These are phyloP conservation scores for Climacteris rufus DNA, from an alignment of 2,113 vertebrate species.

Conservation along the genomic window DNA sequence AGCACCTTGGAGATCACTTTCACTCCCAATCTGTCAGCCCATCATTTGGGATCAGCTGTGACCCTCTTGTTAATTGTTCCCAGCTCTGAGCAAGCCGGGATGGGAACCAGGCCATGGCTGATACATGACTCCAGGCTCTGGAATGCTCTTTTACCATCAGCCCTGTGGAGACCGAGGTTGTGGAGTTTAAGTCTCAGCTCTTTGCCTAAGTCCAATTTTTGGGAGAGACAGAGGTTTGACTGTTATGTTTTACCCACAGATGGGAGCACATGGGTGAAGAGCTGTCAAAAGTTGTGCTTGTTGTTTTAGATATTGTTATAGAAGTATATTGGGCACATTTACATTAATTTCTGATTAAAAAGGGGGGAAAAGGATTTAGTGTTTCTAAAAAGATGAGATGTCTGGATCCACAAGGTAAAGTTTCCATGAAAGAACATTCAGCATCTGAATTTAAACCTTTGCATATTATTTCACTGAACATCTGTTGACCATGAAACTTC, in stretches of 20 bases:
- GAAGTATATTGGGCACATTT: not conserved
- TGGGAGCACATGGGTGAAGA: not conserved
- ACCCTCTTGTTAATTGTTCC: conserved; percentile 46
- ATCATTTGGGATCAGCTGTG: conserved; percentile 44
- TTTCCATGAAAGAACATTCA: not conserved
- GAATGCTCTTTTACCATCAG: conserved; percentile 25
- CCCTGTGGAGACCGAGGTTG: not conserved
- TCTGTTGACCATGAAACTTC: conserved; percentile 61
- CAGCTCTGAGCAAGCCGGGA: conserved; percentile 22
- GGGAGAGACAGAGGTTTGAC: not conserved
- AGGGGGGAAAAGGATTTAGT: not conserved
- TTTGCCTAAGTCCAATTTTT: not conserved
- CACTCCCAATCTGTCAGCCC: conserved; percentile 50
- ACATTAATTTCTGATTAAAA: conserved; percentile 10
- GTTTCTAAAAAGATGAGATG: not conserved
- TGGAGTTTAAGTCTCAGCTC: conserved; percentile 3
- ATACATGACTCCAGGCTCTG: conserved; percentile 34
- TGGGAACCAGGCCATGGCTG: conserved; percentile 34
- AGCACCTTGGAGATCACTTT: conserved; percentile 56
- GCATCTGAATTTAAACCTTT: conserved; percentile 36
- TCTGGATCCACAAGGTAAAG: conserved; percentile 28
- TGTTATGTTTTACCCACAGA: not conserved
- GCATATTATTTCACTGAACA: conserved; percentile 45
- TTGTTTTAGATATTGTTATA: not conserved
- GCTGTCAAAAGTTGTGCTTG: not conserved